These are phyloP conservation scores for Cerastoderma edule DNA, from an alignment of 2,888 invertebrate species.

Conservation along the genomic window DNA sequence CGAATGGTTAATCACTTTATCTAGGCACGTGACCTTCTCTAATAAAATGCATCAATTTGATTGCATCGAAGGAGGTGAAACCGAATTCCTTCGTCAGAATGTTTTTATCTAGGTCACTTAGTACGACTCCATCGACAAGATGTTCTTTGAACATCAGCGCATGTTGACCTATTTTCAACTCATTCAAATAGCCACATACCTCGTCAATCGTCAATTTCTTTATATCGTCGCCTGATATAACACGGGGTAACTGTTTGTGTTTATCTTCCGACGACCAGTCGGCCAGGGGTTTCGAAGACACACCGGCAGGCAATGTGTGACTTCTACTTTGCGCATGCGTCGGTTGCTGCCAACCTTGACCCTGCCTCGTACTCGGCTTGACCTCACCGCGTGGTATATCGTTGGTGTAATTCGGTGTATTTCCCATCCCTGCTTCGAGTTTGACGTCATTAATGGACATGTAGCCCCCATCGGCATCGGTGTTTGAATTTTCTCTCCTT, in stretches of 20 bases:
- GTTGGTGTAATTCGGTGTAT: not conserved
- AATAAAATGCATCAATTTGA: constrained; percentile 21
- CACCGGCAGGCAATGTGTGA: too few relatives aligned
- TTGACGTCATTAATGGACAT: not conserved
- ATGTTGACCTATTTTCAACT: not conserved
- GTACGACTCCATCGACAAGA: constrained; percentile 3
- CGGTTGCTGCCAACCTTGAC: too few relatives aligned
- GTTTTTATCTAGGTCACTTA: not conserved
- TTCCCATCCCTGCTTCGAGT: too few relatives aligned
- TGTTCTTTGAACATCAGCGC: constrained; percentile 7
- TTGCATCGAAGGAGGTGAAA: constrained; percentile 11
- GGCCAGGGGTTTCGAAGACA: too few relatives aligned
- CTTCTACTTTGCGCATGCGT: too few relatives aligned
- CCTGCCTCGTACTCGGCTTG: not conserved
- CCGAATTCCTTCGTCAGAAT: constrained; percentile 20
- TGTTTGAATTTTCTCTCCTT: too few relatives aligned
- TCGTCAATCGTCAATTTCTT: constrained; percentile 3
- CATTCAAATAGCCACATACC: constrained; percentile 2
- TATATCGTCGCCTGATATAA: not conserved
- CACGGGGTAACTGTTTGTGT: not conserved
- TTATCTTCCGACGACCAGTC: too few relatives aligned
- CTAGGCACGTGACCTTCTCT: constrained; percentile 23
- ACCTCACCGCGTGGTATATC: constrained; percentile 10
- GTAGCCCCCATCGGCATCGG: not conserved
- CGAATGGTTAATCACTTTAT: constrained; percentile 1